Evolutionary conservation across 2,797 vertebrate genomes (phyloP).

Genomic region (Euthynnus affinis): DNA sequence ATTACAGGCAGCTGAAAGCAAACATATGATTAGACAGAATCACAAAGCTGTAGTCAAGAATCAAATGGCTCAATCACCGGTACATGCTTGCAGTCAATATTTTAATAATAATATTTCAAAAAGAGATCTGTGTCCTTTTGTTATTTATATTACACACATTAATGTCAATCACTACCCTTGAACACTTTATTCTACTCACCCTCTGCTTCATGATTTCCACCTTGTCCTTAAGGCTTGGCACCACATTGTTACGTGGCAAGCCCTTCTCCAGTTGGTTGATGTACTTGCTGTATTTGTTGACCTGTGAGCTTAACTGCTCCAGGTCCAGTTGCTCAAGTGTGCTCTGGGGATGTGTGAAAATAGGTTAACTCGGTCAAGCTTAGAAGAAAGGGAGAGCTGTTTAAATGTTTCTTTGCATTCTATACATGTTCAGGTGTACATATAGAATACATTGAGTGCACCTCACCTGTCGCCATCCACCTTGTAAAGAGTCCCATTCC

Average conservation of each 20-base stretch:
- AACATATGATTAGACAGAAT: conserved; percentile 34
- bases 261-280: conserved; percentile 90
- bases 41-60: neutral
- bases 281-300: conserved; percentile 87
- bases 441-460: neutral
- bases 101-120: neutral
- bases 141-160: neutral
- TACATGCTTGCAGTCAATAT: neutral
- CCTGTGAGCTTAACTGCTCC: conserved; percentile 84
- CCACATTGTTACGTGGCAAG: conserved; percentile 86
- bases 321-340: conserved; percentile 85
- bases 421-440: neutral
- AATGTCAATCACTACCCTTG: fast-evolving
- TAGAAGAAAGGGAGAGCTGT: conserved; percentile 7
- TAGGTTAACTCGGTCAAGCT: conserved; percentile 53
- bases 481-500: conserved; percentile 87
- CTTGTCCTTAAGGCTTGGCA: conserved; percentile 85
- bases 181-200: conserved; percentile 76
- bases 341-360: conserved; percentile 61
- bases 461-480: conserved; percentile 86
- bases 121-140: neutral
- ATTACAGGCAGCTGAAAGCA: conserved; percentile 86
- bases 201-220: conserved; percentile 89
- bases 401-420: neutral
- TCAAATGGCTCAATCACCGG: neutral